Conservation (phyloP, 2,888 invertebrate species). For the Apomyelois bistriatella region DNA sequence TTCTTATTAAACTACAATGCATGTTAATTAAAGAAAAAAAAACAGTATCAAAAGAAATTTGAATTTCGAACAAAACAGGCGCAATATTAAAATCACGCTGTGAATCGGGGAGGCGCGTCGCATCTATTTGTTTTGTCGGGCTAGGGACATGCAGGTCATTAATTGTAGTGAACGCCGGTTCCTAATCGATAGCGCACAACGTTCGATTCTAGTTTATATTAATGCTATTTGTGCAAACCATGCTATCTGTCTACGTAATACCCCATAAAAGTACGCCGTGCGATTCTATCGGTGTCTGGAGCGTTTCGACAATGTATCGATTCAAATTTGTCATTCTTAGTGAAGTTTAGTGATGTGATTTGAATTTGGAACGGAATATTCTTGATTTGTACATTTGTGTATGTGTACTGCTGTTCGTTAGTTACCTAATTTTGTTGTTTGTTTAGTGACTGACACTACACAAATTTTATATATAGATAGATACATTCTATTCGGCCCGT, state of each 20-base stretch:
- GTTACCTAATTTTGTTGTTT: not conserved
- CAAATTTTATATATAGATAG: too few relatives aligned
- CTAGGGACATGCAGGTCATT: conserved; percentile 79
- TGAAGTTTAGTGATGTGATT: conserved; percentile 7
- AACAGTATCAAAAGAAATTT: conserved; percentile 11
- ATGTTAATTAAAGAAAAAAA: not conserved
- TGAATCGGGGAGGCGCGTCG: conserved; percentile 62
- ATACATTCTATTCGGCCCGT: too few relatives aligned
- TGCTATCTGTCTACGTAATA: conserved; percentile 26
- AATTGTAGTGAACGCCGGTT: conserved; percentile 78
- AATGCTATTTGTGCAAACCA: conserved; percentile 75
- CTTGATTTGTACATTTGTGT: not conserved
- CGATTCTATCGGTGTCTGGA: conserved; percentile 9
- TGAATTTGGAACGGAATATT: conserved; percentile 1
- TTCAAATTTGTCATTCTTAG: conserved; percentile 10
- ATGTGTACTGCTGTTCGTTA: not conserved
- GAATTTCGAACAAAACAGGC: conserved; percentile 21
- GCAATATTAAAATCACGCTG: conserved; percentile 48
- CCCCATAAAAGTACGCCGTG: conserved; percentile 12
- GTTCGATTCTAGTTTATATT: conserved; percentile 80
- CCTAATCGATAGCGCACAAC: conserved; percentile 77
- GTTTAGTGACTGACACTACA: too few relatives aligned
- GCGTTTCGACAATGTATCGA: conserved; percentile 10
- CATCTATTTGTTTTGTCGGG: conserved; percentile 79
- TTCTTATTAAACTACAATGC: not conserved